A percentile compares a stretch with the other conserved stretches of the same genome.
Evolutionary conservation across 92 coral and sea anemone genomes (phyloP).

Genomic region (Zoanthus sociatus): DNA sequence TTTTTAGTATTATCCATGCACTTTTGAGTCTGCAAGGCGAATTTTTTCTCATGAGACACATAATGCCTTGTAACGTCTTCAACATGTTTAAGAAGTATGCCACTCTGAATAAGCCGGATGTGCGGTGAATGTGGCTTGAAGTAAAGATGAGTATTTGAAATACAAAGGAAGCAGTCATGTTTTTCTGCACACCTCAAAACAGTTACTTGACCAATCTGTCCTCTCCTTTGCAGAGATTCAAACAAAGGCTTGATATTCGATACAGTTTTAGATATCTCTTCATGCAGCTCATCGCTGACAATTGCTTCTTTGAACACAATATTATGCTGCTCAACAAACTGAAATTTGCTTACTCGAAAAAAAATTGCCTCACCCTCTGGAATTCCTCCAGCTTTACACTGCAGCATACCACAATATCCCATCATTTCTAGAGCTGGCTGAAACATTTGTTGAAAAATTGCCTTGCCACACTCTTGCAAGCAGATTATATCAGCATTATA

Average conservation of each 20-base stretch:
- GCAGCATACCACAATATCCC: conserved; percentile 79
- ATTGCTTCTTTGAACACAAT: conserved; percentile 72
- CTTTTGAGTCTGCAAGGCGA: not conserved
- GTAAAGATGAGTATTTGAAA: conserved; percentile 91
- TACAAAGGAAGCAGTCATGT: conserved; percentile 66
- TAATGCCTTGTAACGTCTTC: conserved; percentile 64
- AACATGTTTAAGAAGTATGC: conserved; percentile 72
- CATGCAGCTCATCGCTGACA: conserved; percentile 65
- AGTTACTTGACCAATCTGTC: conserved; percentile 79
- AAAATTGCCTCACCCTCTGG: conserved; percentile 96
- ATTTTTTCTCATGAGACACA: not conserved
- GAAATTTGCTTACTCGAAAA: conserved; percentile 78
- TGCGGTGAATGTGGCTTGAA: conserved; percentile 87
- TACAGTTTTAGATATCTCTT: conserved; percentile 69
- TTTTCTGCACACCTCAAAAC: conserved; percentile 60
- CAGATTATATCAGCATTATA: conserved; percentile 94
- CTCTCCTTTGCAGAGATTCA: conserved; percentile 71
- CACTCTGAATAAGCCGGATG: conserved; percentile 83
- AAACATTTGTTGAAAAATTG: conserved; percentile 66
- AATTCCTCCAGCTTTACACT: conserved; percentile 86
- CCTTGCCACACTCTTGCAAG: conserved; percentile 93
- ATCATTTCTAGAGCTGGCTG: conserved; percentile 76
- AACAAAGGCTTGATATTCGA: conserved; percentile 70
- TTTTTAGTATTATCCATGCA: not conserved
- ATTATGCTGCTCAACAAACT: conserved; percentile 74